Evolutionary conservation across 2,888 invertebrate genomes (phyloP), one percentile per base, ranked within the genome.

Genomic region (Phyllotreta cruciferae): DNA sequence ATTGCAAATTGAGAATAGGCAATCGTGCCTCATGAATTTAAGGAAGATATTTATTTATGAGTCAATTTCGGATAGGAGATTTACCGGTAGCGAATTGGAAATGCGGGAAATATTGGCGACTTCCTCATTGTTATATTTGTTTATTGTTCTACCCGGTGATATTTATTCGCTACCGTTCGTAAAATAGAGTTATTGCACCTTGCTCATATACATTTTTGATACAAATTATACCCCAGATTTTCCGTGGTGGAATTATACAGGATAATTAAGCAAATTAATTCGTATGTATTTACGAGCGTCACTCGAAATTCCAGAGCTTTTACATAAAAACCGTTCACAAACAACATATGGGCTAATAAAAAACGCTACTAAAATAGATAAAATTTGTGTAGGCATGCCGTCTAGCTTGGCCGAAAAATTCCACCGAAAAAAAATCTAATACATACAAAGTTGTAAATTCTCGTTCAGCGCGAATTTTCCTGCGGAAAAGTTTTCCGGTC

Each of bases 1-100:
- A 50, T 50, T 58, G 50, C 57, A 58, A 58, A 58, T 58, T 58
- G 57, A 39, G 45, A 58, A 58, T 58, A 41, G 49, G 35, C 24
- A 13, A 41, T 58, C 57, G 57, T 58, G 57, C 11, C 14, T 13
- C 50, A 58, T 50, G 50, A 49, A 58, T 49, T 41, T 35, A 9
- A 41, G 39, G 41, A 49, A 35, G 42, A 42, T 50, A 58, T 58
- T 24, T 24, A 24, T 24, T 39, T 8, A 50, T 58, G 50, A 58
- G 50, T 50, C 57, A 58, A 58, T 49, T 58, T 58, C 13, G 50
- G 57, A 50, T 41, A 10, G 50, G 35, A 49, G 24, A 50, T 58
- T 58, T 58, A 58, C 24, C 50, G 50, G 57, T 58, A 58, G 57
- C 50, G 50, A 50, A 58, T 58, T 45, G 24, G 8, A 57, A 57